A percentile compares a stretch with the other conserved stretches of the same genome.
Evolutionary conservation across 2,113 vertebrate genomes (phyloP).

Genomic region (Tenrec ecaudatus): DNA sequence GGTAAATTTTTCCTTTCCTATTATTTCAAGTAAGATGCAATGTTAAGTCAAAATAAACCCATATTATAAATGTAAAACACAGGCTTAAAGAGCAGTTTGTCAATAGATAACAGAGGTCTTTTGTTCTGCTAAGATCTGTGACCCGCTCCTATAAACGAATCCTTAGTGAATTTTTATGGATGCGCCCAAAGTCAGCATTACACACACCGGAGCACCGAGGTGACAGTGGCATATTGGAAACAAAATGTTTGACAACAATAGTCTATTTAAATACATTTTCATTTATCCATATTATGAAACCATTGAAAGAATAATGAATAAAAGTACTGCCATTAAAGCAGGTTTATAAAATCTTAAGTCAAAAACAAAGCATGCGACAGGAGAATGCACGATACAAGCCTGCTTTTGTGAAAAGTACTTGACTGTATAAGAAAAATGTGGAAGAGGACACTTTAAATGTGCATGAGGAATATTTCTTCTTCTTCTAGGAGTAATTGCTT

Average conservation of each 20-base stretch:
- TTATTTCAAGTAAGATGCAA: constrained; percentile 60
- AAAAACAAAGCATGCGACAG: not conserved
- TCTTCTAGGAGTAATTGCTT: not conserved
- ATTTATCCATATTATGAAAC: not conserved
- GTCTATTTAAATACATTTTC: constrained; percentile 33
- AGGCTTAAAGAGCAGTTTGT: constrained; percentile 13
- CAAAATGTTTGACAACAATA: no score
- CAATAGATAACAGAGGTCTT: constrained; percentile 41
- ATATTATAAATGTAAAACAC: constrained; percentile 52
- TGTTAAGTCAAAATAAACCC: constrained; percentile 56
- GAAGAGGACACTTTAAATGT: constrained; percentile 24
- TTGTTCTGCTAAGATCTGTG: constrained; percentile 48
- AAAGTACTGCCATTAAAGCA: no score
- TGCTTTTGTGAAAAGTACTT: constrained; percentile 41
- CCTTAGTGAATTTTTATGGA: constrained; percentile 38
- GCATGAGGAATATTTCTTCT: not conserved
- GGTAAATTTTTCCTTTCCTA: constrained; percentile 58
- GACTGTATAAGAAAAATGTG: not conserved
- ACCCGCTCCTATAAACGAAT: constrained; percentile 48
- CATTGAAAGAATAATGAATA: constrained; percentile 46
- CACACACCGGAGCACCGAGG: not conserved
- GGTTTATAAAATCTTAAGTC: not conserved
- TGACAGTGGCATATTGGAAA: constrained; percentile 39
- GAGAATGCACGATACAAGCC: not conserved
- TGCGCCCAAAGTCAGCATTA: not conserved